phyloP scores from a whole-genome alignment of 2,888 invertebrate genomes.

The Galeopsomyia nigrocyanea region DNA sequence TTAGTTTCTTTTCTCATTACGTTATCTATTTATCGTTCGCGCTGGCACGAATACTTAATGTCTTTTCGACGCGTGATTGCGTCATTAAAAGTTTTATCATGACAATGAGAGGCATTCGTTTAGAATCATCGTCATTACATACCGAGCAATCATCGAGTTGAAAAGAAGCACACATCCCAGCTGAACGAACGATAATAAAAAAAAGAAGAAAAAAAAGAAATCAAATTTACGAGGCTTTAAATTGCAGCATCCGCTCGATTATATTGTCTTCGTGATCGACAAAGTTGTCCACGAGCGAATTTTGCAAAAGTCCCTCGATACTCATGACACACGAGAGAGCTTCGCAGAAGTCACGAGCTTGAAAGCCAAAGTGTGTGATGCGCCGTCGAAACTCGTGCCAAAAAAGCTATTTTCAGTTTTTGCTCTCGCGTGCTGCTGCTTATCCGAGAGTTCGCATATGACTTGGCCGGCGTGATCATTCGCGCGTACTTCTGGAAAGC shows the following conservation, averaged over 20 bases:
- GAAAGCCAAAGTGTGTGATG: slow-evolving; percentile 33
- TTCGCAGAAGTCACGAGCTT: slow-evolving; percentile 19
- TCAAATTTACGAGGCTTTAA: too few relatives aligned
- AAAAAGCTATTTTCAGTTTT: slow-evolving; percentile 44
- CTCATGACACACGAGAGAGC: slow-evolving; percentile 8
- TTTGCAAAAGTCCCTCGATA: too few relatives aligned
- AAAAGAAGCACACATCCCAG: slow-evolving; percentile 3
- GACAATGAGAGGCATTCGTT: too few relatives aligned
- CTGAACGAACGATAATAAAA: too few relatives aligned
- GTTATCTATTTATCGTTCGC: background rate
- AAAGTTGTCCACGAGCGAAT: too few relatives aligned
- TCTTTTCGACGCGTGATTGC: too few relatives aligned
- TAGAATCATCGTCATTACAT: too few relatives aligned
- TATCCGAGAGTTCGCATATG: slow-evolving; percentile 12
- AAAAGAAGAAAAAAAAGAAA: too few relatives aligned
- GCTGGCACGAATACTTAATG: too few relatives aligned
- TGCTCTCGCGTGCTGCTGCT: slow-evolving; percentile 16
- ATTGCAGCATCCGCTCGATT: too few relatives aligned
- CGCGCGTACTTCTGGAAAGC: slow-evolving; percentile 30
- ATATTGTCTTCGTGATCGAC: too few relatives aligned
- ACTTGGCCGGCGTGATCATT: slow-evolving; percentile 10
- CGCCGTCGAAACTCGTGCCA: slow-evolving; percentile 37
- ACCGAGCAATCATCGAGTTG: slow-evolving; percentile 1
- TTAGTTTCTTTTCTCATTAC: slow-evolving; percentile 5
- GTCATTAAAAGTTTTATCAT: too few relatives aligned